These are phyloP conservation scores for Puffinus mauretanicus DNA, from an alignment of 2,113 vertebrate species.

Conservation along the genomic window DNA sequence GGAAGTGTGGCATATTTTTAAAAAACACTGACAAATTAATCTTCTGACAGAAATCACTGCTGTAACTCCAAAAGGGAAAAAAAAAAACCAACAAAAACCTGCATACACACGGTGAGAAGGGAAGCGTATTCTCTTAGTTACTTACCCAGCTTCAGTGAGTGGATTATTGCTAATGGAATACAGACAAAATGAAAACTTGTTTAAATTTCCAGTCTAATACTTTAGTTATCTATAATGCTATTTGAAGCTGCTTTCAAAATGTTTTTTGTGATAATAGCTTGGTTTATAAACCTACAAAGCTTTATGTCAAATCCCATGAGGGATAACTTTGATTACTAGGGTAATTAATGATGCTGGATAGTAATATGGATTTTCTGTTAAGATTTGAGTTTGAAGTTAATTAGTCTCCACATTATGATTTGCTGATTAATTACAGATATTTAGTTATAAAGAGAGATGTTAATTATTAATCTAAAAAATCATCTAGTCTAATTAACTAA, in stretches of 20 bases:
- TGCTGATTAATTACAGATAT: slow-evolving; percentile 99
- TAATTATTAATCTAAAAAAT: slow-evolving; percentile 99
- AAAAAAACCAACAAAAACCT: not conserved
- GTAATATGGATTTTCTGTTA: slow-evolving; percentile 92
- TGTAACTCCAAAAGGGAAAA: not conserved
- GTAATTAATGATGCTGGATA: slow-evolving; percentile 94
- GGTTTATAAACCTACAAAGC: slow-evolving; percentile 84
- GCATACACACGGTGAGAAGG: not conserved
- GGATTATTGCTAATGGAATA: slow-evolving; percentile 11
- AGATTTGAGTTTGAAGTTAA: slow-evolving; percentile 96
- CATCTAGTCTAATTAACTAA: slow-evolving; percentile 89
- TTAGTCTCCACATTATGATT: slow-evolving; percentile 94
- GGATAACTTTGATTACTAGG: slow-evolving; percentile 91
- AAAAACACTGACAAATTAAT: slow-evolving; percentile 1
- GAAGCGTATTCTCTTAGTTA: not conserved
- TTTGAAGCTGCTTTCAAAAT: slow-evolving; percentile 62
- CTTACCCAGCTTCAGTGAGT: not conserved
- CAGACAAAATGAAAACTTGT: slow-evolving; percentile 14
- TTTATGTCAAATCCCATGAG: slow-evolving; percentile 84
- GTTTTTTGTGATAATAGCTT: slow-evolving; percentile 59
- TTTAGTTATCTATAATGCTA: slow-evolving; percentile 45
- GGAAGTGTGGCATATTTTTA: not conserved
- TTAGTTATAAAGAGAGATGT: slow-evolving; percentile 94
- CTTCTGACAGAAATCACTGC: not conserved
- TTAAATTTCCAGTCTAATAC: slow-evolving; percentile 52